These are phyloP conservation scores for Acronicta psi DNA, from an alignment of 2,888 invertebrate genomes.

Conservation along the genomic window DNA sequence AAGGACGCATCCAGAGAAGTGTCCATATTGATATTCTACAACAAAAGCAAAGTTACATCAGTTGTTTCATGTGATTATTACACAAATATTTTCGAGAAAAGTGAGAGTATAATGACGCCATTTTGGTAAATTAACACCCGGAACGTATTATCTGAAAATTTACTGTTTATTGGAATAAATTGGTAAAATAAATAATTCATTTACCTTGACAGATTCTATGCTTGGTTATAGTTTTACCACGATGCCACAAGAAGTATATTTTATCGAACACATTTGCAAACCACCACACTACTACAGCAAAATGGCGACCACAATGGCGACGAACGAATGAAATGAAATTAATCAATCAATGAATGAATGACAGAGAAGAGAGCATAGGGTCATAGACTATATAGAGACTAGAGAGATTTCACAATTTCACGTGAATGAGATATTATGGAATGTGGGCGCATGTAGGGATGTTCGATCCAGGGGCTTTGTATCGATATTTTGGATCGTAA, in stretches of 20 bases:
- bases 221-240: conserved; percentile 13
- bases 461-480: too few species aligned
- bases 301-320: conserved; percentile 47
- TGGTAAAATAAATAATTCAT: conserved; percentile 5
- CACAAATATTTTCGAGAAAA: conserved; percentile 23
- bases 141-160: not conserved
- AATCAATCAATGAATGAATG: too few species aligned
- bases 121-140: conserved; percentile 41
- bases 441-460: too few species aligned
- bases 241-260: conserved; percentile 1
- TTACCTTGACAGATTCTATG: conserved; percentile 26
- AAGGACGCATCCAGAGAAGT: conserved; percentile 83
- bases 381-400: too few species aligned
- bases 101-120: conserved; percentile 51
- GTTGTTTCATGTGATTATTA: not conserved
- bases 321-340: conserved; percentile 8
- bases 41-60: conserved; percentile 22
- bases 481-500: too few species aligned
- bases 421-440: too few species aligned
- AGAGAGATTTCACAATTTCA: too few species aligned
- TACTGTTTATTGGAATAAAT: not conserved
- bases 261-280: conserved; percentile 8
- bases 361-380: too few species aligned
- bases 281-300: conserved; percentile 17
- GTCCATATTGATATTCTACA: conserved; percentile 73